phyloP scores from a whole-genome alignment of 2,113 vertebrate genomes.

The Aepyceros melampus region DNA sequence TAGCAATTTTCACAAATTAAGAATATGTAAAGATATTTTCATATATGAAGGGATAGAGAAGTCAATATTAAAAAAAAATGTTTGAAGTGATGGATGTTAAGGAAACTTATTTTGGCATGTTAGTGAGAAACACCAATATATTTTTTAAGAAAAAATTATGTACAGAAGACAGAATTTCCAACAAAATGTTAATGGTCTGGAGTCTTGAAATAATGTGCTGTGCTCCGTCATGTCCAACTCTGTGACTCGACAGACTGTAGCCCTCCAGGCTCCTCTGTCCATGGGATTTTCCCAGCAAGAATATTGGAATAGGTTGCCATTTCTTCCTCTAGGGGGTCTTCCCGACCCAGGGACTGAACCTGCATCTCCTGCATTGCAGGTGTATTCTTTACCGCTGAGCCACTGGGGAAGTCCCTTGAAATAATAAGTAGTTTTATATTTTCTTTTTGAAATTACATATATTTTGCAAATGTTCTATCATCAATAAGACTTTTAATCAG shows the following conservation, averaged over 20 bases:
- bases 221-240: background rate
- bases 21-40: conserved; percentile 23
- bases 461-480: background rate
- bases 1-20: conserved; percentile 8
- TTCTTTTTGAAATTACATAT: background rate
- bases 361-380: background rate
- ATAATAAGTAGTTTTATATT: background rate
- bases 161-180: background rate
- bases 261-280: background rate
- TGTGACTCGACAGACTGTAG: background rate
- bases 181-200: background rate
- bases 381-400: background rate
- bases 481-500: background rate
- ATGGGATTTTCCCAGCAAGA: background rate
- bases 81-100: background rate
- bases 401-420: background rate
- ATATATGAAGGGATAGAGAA: background rate
- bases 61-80: background rate
- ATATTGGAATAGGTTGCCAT: background rate
- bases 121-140: background rate
- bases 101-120: background rate
- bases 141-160: conserved; percentile 10
- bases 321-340: background rate
- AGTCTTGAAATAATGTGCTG: background rate
- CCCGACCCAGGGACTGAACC: background rate